Base-by-base conservation (phyloP, 2,113 vertebrate species). In the Rhinoderma darwinii region DNA sequence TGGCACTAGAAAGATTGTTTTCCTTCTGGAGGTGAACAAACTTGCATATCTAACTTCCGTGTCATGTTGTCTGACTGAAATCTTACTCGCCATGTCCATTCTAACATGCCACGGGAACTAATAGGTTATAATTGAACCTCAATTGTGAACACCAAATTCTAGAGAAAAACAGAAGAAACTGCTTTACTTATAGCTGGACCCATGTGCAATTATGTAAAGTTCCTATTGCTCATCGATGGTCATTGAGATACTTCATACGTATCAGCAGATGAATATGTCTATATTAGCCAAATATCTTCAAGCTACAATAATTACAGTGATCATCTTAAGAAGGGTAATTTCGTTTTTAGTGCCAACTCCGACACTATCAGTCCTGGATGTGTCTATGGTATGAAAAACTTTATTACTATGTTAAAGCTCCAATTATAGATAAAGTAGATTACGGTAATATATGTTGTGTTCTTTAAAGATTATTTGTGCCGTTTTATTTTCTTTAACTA, bases 301-400 rank as follows among this genome's bases (percentile, higher is more conserved):
- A 68, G 44, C 66, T 68, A 32, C 8, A 70, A 70, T 82, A 82
- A 82, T 82, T 82, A 68, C 61, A 68, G 61, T 68, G 41, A 20
- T 82, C 41, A 50, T 82, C 35, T 43, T 41, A 81, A 81, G 78
- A 43, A 63, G 37, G 11, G 14, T 54, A 63, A 41, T 27, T 81
- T n/a, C 61, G 54, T 41, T 32, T 51, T 77, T 77, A 61, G 50
- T 27, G 78, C 9, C 37, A 61, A 81, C 43, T 41, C 22, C 20
- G 20, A 56, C 25, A 50, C 25, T 73, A 8, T 59, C 14, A 32
- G 18, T 72, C 18, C 39, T 79, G 27, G 18, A 35, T 79, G 50
- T 77, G 15, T 77, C 27, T 22, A 10, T 41, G 70, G 37, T 18
- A 39, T 73, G 8, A 39, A 14, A 37, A 14, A 20, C 22, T 14